These are phyloP conservation scores for Hyposoter didymator DNA, from an alignment of 2,888 invertebrate genomes.

Conservation along the genomic window DNA sequence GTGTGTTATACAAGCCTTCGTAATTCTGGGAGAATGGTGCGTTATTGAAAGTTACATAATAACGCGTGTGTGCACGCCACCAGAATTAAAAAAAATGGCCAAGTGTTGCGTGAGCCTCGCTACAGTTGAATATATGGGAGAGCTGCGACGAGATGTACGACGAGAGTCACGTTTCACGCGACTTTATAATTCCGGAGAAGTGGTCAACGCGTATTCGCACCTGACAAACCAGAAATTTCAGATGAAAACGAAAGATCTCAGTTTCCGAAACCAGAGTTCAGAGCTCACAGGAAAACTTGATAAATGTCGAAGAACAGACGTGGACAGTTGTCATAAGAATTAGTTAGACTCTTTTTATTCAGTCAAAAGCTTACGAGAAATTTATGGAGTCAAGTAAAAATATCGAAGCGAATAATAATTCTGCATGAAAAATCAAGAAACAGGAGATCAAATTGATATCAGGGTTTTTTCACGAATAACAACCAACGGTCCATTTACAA, in stretches of 20 bases:
- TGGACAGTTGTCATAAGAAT: too few relatives aligned
- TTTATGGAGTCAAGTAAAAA: background rate
- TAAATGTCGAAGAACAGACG: too few relatives aligned
- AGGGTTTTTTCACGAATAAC: background rate
- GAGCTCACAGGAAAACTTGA: too few relatives aligned
- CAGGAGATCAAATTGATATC: background rate
- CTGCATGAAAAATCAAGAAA: background rate
- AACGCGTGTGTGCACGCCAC: constrained; percentile 30
- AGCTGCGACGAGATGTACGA: constrained; percentile 34
- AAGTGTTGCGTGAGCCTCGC: constrained; percentile 50
- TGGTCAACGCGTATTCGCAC: constrained; percentile 8
- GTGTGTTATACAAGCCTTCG: constrained; percentile 59
- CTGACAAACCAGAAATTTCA: too few relatives aligned
- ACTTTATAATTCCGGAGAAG: constrained; percentile 47
- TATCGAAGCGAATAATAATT: constrained; percentile 1
- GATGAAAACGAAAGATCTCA: too few relatives aligned
- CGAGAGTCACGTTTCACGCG: constrained; percentile 53
- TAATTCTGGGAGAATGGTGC: constrained; percentile 57
- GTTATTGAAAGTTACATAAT: constrained; percentile 63
- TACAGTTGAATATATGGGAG: constrained; percentile 4
- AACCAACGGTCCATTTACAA: constrained; percentile 6
- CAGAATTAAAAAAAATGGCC: constrained; percentile 23
- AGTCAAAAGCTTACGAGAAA: background rate
- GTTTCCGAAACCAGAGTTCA: too few relatives aligned
- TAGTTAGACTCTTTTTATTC: background rate